Conservation (phyloP, 2,113 vertebrate species). For the Morphnarchus princeps region DNA sequence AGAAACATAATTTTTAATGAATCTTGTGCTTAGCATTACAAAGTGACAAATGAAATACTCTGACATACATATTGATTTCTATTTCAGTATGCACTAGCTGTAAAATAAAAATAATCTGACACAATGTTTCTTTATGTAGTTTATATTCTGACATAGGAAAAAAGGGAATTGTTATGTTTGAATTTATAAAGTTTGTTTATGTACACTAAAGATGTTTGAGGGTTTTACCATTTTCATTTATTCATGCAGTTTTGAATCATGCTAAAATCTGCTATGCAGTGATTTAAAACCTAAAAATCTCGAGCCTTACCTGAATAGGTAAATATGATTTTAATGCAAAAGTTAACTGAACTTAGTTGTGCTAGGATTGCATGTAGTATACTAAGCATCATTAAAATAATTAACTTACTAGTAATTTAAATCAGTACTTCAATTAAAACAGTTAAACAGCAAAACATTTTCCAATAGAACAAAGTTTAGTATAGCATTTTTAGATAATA, state of each 20-base stretch:
- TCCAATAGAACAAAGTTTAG: not conserved
- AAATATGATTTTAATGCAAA: not conserved
- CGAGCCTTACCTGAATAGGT: not conserved
- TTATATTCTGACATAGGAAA: not conserved
- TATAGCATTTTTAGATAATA: not conserved
- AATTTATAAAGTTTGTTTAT: not conserved
- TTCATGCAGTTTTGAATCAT: not conserved
- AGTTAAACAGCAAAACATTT: not conserved
- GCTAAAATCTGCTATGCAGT: not conserved
- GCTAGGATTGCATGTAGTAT: not conserved
- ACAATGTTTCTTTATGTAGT: not conserved
- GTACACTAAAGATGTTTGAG: not conserved
- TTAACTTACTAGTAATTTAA: not conserved
- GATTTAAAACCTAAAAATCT: not conserved
- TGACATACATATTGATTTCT: not conserved
- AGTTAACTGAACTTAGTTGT: not conserved
- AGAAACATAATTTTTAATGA: conserved; percentile 22
- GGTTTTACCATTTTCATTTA: not conserved
- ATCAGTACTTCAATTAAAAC: not conserved
- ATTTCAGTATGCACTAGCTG: not conserved
- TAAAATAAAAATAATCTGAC: not conserved
- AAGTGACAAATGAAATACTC: not conserved
- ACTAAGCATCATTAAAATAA: not conserved
- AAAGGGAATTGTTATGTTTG: not conserved
- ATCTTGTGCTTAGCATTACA: not conserved